Percentiles rank a stretch among this genome's conserved stretches.
phyloP scores from a whole-genome alignment of 2,888 invertebrate genomes.

The Elysia crispata region DNA sequence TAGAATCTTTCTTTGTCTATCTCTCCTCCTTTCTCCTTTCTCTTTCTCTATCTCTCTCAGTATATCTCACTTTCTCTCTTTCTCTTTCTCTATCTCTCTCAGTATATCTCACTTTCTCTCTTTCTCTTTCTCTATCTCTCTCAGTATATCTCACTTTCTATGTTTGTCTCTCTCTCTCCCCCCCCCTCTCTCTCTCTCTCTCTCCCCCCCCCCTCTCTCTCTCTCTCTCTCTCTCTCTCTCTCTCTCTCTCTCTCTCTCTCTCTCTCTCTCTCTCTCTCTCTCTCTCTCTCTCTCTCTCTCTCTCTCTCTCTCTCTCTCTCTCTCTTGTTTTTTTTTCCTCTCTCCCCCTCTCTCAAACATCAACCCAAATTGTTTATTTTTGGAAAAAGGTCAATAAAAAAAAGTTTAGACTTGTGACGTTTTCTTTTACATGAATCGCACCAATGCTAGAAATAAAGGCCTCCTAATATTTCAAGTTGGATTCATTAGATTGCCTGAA shows the following conservation, averaged over 20 bases:
- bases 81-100: background rate
- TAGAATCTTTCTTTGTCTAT: background rate
- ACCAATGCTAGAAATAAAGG: too few relatives aligned
- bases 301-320: conserved; percentile 17
- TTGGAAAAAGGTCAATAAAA: too few relatives aligned
- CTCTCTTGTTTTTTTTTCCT: too few relatives aligned
- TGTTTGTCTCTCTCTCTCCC: conserved; percentile 9
- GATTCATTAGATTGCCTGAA: too few relatives aligned
- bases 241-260: background rate
- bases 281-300: conserved; percentile 13
- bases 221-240: conserved; percentile 18
- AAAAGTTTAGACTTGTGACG: too few relatives aligned
- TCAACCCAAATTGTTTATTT: too few relatives aligned
- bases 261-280: background rate
- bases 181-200: conserved; percentile 1
- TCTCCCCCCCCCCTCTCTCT: conserved; percentile 29
- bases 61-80: background rate
- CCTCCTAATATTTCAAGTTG: too few relatives aligned
- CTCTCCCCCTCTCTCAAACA: too few relatives aligned
- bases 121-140: conserved; percentile 12
- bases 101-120: background rate
- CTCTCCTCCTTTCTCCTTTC: background rate
- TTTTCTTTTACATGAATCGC: too few relatives aligned
- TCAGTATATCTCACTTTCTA: background rate
- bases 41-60: conserved; percentile 23